Conservation (phyloP, 1,140 invertebrate genomes). For the Polyergus mexicanus region DNA sequence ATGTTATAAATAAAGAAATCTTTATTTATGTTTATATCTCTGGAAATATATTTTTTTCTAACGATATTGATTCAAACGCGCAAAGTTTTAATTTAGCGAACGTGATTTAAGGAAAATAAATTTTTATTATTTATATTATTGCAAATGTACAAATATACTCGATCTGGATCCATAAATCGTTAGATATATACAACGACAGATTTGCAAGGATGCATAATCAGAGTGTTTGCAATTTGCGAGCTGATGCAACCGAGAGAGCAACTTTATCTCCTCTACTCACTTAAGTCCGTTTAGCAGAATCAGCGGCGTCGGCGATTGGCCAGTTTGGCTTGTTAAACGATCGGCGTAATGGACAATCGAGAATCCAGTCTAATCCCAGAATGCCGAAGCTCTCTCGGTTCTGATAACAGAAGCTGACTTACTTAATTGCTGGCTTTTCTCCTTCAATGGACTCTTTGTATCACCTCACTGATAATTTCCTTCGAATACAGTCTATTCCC, state of each 20-base stretch:
- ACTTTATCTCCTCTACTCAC: constrained; percentile 23
- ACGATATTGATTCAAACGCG: background rate
- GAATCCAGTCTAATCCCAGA: constrained; percentile 58
- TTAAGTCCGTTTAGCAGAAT: constrained; percentile 49
- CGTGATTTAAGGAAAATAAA: background rate
- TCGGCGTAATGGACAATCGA: constrained; percentile 56
- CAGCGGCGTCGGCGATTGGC: constrained; percentile 41
- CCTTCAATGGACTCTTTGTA: constrained; percentile 40
- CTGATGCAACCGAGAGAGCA: background rate
- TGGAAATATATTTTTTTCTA: background rate
- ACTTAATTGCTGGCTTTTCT: constrained; percentile 56
- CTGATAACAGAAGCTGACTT: constrained; percentile 29
- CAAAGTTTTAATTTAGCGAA: background rate
- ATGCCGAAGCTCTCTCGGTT: constrained; percentile 37
- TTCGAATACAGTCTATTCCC: constrained; percentile 30
- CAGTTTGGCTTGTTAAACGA: constrained; percentile 58
- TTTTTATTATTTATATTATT: background rate
- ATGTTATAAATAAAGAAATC: background rate
- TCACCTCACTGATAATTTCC: constrained; percentile 37
- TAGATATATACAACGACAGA: background rate
- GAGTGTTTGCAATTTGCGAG: constrained; percentile 35
- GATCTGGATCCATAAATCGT: too few species aligned
- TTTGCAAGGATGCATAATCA: background rate
- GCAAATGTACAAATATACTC: background rate
- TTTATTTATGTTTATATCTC: background rate